Evolutionary conservation across 1,140 invertebrate species (phyloP).

Genomic region (Hycleus cichorii): DNA sequence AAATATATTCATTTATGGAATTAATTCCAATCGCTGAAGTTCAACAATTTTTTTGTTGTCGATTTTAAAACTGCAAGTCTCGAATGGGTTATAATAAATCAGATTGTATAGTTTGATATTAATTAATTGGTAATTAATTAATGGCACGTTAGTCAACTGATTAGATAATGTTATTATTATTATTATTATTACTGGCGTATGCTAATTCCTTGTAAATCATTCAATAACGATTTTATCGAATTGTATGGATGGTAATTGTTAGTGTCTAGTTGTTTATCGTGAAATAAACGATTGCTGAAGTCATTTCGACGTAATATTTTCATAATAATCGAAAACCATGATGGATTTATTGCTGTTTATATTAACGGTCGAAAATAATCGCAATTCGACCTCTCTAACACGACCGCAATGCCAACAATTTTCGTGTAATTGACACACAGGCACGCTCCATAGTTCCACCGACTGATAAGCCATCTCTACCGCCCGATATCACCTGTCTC

Average conservation of each 20-base stretch:
- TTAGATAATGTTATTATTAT: slow-evolving; percentile 34
- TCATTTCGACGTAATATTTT: slow-evolving; percentile 5
- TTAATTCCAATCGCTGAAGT: slow-evolving; percentile 6
- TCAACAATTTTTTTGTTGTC: too few relatives aligned
- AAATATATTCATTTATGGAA: slow-evolving; percentile 14
- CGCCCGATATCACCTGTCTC: not conserved
- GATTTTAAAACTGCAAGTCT: too few relatives aligned
- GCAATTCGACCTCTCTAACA: too few relatives aligned
- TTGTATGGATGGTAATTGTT: slow-evolving; percentile 17
- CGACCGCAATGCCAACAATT: not conserved
- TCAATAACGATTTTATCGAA: slow-evolving; percentile 38
- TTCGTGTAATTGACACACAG: not conserved
- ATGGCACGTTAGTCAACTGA: slow-evolving; percentile 34
- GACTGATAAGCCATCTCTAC: slow-evolving; percentile 17
- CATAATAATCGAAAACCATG: not conserved
- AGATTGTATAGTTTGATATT: slow-evolving; percentile 25
- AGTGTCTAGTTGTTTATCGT: slow-evolving; percentile 32
- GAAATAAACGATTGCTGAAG: slow-evolving; percentile 6
- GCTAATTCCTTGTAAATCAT: slow-evolving; percentile 43
- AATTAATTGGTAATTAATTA: slow-evolving; percentile 41
- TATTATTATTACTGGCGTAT: slow-evolving; percentile 33
- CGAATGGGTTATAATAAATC: slow-evolving; percentile 6
- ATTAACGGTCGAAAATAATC: too few relatives aligned
- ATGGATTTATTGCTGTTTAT: not conserved
- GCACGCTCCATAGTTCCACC: slow-evolving; percentile 20